phyloP scores from a whole-genome alignment of 2,888 invertebrate genomes.

The Unio delphinus region DNA sequence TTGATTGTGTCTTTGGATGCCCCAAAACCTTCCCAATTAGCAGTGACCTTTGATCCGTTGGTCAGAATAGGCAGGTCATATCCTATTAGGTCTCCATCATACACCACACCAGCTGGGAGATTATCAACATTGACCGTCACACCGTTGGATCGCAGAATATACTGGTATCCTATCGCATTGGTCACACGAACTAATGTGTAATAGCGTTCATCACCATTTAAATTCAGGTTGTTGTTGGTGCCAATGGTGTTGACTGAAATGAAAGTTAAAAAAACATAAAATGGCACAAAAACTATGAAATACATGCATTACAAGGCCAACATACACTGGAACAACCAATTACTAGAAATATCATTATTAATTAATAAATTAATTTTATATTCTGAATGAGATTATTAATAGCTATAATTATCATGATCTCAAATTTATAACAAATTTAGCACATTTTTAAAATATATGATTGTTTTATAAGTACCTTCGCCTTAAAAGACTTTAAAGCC shows the following conservation, averaged over 20 bases:
- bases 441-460: too few species aligned
- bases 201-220: conserved; percentile 47
- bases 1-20: conserved; percentile 22
- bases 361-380: too few species aligned
- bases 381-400: too few species aligned
- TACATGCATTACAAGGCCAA: too few species aligned
- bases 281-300: too few species aligned
- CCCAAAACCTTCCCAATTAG: conserved; percentile 62
- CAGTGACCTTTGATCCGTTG: conserved; percentile 36
- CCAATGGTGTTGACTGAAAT: conserved; percentile 38
- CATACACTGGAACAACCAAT: too few species aligned
- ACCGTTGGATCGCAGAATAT: conserved; percentile 49
- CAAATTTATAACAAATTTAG: too few species aligned
- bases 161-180: conserved; percentile 44
- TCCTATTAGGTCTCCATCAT: conserved; percentile 45
- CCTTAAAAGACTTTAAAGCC: too few species aligned
- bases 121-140: conserved; percentile 51
- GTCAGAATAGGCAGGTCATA: conserved; percentile 42
- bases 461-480: too few species aligned
- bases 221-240: conserved; percentile 42
- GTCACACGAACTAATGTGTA: conserved; percentile 47
- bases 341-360: too few species aligned
- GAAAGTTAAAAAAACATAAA: too few species aligned
- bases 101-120: conserved; percentile 54
- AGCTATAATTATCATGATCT: too few species aligned